Evolutionary conservation across 2,888 invertebrate species (phyloP), one percentile per base, ranked within the genome.

Genomic region (Leptopterna dolabrata): DNA sequence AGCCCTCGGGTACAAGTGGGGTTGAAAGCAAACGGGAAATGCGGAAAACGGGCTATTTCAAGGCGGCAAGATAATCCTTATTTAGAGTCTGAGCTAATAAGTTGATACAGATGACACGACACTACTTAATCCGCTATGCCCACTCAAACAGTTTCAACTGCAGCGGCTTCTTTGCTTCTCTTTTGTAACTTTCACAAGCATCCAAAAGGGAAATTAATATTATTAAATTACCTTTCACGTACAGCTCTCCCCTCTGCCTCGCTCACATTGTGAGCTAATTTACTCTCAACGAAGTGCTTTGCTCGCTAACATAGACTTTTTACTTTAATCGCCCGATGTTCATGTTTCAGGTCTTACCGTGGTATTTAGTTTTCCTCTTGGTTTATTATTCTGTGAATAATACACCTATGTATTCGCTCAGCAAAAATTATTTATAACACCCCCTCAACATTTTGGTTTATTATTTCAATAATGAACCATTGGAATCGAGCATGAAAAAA

Each of bases 21-120:
- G n/a, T n/a, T n/a, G n/a, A 73, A 76, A 14, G 16, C n/a, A 27
- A 13, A 16, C 7, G 41, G 76, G 24, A 73, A 76, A 85, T 29
- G 36, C 27, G 76, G 43, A 55, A 55, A 85, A 85, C 24, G 43
- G 73, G 73, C 85, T 43, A 85, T 85, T 85, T 45, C 45, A 19
- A 29, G 13, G 55, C 43, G 85, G 73, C 85, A 85, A 73, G 85
- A 45, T 85, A 85, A 83, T 83, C 83, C 70, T 83, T 83, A 83
- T 83, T 83, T 83, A 83, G 70, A 27, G 83, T 41, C 30, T 7
- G 51, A 76, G 86, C 76, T 86, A n/a, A 86, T 76, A 86, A 86
- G 76, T 86, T 86, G 76, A 86, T 86, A 86, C 51, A 76, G 76
- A 86, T 51, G 76, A 76, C 86, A 86, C 76, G 86, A 76, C 86